phyloP scores from a whole-genome alignment of 2,113 vertebrate species.

The Plecturocebus donacophilus region DNA sequence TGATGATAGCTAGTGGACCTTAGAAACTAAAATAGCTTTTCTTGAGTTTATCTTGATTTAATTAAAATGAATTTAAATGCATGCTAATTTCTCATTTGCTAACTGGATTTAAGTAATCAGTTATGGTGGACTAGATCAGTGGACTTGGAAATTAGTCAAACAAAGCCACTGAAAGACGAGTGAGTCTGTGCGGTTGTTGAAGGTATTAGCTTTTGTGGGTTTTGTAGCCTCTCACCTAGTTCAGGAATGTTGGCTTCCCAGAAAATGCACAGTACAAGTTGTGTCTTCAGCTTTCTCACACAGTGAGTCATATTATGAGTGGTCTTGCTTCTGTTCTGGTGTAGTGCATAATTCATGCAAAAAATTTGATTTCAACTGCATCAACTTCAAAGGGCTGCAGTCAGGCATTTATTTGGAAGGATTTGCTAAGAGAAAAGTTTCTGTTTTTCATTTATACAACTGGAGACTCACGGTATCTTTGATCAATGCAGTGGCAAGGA shows the following conservation, averaged over 20 bases:
- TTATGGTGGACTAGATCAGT: neutral
- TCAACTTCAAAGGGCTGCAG: constrained; percentile 66
- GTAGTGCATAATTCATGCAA: constrained; percentile 63
- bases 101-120: constrained; percentile 25
- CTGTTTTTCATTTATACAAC: constrained; percentile 65
- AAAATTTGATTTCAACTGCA: constrained; percentile 61
- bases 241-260: constrained; percentile 9
- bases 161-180: neutral
- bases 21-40: constrained; percentile 2
- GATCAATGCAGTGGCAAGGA: constrained; percentile 55
- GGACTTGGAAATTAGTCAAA: neutral
- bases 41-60: constrained; percentile 30
- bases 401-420: constrained; percentile 59
- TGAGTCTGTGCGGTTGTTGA: neutral
- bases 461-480: constrained; percentile 54
- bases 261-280: constrained; percentile 21
- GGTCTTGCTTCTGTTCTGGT: constrained; percentile 59
- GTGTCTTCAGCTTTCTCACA: neutral
- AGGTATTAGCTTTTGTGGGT: neutral
- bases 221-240: neutral
- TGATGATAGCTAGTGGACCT: neutral
- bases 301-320: constrained; percentile 50
- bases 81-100: constrained; percentile 36
- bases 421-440: constrained; percentile 59
- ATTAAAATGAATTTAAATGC: constrained; percentile 56